Evolutionary conservation across 2,888 invertebrate species (phyloP).

Genomic region (Halocaridina rubra): DNA sequence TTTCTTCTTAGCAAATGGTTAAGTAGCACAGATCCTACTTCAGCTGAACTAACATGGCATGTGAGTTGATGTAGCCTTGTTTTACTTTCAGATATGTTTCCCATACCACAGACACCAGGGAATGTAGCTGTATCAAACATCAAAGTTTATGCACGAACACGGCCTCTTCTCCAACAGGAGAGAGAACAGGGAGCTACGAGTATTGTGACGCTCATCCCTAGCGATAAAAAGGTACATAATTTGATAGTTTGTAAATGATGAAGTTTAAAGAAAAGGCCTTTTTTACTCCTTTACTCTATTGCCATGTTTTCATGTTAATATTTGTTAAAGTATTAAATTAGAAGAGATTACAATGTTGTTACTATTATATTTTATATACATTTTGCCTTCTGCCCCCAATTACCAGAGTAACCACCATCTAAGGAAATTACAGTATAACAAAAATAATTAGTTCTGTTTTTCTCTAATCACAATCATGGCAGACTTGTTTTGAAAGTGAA

Average conservation of each 20-base stretch:
- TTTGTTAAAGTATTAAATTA: background rate
- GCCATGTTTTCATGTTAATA: background rate
- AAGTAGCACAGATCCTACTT: no score
- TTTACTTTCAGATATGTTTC: no score
- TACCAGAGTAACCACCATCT: no score
- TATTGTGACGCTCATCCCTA: background rate
- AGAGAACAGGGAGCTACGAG: background rate
- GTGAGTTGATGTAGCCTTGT: no score
- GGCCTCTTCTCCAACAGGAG: constrained; percentile 15
- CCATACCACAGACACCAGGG: background rate
- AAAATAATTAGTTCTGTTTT: no score
- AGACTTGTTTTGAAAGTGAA: no score
- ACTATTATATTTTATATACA: background rate
- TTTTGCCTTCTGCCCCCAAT: background rate
- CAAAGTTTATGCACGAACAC: constrained; percentile 23
- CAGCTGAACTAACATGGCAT: no score
- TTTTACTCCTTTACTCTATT: background rate
- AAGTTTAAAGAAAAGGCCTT: no score
- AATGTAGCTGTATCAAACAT: background rate
- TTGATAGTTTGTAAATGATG: background rate
- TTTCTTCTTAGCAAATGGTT: no score
- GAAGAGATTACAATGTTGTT: background rate
- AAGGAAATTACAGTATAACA: no score
- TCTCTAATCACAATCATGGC: no score
- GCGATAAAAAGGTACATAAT: constrained; percentile 3